A percentile compares a stretch with the other conserved stretches of the same genome.
Conservation (phyloP, 2,113 vertebrate species). For the Silurus glanis region DNA sequence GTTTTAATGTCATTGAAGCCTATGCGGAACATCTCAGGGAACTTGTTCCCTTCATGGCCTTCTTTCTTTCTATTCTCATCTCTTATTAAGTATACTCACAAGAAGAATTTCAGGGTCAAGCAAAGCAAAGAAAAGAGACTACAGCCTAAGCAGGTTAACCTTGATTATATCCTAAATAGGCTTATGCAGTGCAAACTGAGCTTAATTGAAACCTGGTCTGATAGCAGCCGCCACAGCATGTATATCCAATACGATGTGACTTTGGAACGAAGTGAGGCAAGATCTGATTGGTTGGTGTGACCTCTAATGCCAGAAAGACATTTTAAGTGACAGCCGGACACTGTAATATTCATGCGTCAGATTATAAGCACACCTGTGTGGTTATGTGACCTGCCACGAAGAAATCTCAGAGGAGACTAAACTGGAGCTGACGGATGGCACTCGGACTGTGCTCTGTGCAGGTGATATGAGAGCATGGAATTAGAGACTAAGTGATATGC, state of each 20-base stretch:
- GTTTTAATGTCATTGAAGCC: neutral
- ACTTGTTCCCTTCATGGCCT: neutral
- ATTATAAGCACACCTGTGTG: slow-evolving; percentile 38
- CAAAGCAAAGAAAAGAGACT: neutral
- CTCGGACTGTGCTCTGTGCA: slow-evolving; percentile 2
- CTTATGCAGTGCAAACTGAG: slow-evolving; percentile 5
- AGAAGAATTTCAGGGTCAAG: slow-evolving; percentile 6
- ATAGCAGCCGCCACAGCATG: neutral
- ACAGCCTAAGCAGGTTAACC: neutral
- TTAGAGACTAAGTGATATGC: slow-evolving; percentile 26
- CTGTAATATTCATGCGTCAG: slow-evolving; percentile 40
- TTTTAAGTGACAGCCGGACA: slow-evolving; percentile 12
- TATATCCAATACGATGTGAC: slow-evolving; percentile 15
- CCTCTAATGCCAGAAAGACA: neutral
- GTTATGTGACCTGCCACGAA: slow-evolving; percentile 20
- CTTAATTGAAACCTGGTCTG: slow-evolving; percentile 14
- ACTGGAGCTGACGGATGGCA: slow-evolving; percentile 13
- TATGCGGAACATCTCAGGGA: neutral
- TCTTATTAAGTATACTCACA: neutral
- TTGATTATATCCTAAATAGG: slow-evolving; percentile 2
- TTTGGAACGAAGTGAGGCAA: neutral
- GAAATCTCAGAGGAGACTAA: neutral
- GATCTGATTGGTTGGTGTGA: slow-evolving; percentile 33
- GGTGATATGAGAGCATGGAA: slow-evolving; percentile 15
- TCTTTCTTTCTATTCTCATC: slow-evolving; percentile 19